These are phyloP conservation scores for Helicoverpa zea DNA, from an alignment of 1,140 invertebrate species.

Conservation along the genomic window DNA sequence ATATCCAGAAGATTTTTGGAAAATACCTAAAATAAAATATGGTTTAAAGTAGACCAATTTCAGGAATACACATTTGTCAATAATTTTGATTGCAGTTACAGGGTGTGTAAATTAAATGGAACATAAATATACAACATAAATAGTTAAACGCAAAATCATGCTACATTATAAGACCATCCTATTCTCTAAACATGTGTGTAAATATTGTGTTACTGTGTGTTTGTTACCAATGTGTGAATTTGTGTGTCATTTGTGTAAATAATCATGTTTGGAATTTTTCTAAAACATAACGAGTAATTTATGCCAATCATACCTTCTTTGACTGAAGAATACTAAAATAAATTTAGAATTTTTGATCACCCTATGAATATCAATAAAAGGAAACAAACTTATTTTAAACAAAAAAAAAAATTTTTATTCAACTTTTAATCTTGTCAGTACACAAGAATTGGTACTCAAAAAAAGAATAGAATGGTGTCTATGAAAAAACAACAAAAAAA, in stretches of 20 bases:
- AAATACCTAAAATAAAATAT: no score
- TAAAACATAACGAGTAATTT: no score
- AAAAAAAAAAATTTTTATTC: no score
- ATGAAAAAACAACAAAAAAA: slow-evolving; percentile 33
- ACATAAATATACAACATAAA: slow-evolving; percentile 8
- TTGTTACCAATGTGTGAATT: slow-evolving; percentile 5
- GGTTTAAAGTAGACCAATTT: no score
- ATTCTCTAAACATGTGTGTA: slow-evolving; percentile 19
- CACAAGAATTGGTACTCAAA: background rate
- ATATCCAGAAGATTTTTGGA: no score
- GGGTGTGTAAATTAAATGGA: background rate
- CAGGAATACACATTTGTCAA: background rate
- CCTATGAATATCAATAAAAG: no score
- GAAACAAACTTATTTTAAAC: no score
- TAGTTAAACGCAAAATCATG: slow-evolving; percentile 26
- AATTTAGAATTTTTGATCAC: no score
- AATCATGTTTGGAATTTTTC: background rate
- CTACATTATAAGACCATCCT: slow-evolving; percentile 39
- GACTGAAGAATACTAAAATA: no score
- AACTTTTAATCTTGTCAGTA: no score
- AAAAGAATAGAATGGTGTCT: slow-evolving; percentile 55
- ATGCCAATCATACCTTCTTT: no score
- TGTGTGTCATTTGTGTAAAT: background rate
- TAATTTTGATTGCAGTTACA: slow-evolving; percentile 17
- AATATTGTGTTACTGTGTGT: slow-evolving; percentile 9